These are phyloP conservation scores for Ormyrus labotus DNA, from an alignment of 2,888 invertebrate species.

Conservation along the genomic window DNA sequence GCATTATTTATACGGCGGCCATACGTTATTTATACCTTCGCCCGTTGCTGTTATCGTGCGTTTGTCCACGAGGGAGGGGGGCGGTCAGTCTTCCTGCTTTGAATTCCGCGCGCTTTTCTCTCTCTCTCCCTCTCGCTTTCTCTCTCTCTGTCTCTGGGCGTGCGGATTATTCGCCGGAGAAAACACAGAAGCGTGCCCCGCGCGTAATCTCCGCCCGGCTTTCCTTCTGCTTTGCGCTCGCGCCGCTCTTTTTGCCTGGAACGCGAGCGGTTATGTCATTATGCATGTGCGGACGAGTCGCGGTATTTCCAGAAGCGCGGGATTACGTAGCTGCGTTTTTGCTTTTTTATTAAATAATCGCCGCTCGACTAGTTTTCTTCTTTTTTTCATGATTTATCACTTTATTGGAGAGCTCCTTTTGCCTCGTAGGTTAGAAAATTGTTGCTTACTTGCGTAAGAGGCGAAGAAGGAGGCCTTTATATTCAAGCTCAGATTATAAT, in stretches of 20 bases:
- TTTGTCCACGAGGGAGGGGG: background rate
- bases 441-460: too few species aligned
- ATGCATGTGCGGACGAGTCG: background rate
- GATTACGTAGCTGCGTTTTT: background rate
- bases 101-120: conserved; percentile 40
- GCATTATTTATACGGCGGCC: conserved; percentile 66
- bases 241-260: background rate
- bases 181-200: background rate
- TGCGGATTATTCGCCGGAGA: conserved; percentile 23
- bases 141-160: background rate
- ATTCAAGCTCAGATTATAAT: too few species aligned
- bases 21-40: conserved; percentile 58
- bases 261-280: background rate
- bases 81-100: conserved; percentile 41
- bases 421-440: too few species aligned
- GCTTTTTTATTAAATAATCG: too few species aligned
- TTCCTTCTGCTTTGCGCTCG: background rate
- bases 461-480: too few species aligned
- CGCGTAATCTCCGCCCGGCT: conserved; percentile 9
- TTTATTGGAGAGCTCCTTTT: too few species aligned
- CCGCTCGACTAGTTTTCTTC: too few species aligned
- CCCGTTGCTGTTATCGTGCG: conserved; percentile 29
- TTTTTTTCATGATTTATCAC: too few species aligned
- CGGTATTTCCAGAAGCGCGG: background rate
- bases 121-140: conserved; percentile 4